These are phyloP conservation scores for Lepidocyrtoides sp. DNA, from an alignment of 2,888 invertebrate genomes.

Conservation along the genomic window DNA sequence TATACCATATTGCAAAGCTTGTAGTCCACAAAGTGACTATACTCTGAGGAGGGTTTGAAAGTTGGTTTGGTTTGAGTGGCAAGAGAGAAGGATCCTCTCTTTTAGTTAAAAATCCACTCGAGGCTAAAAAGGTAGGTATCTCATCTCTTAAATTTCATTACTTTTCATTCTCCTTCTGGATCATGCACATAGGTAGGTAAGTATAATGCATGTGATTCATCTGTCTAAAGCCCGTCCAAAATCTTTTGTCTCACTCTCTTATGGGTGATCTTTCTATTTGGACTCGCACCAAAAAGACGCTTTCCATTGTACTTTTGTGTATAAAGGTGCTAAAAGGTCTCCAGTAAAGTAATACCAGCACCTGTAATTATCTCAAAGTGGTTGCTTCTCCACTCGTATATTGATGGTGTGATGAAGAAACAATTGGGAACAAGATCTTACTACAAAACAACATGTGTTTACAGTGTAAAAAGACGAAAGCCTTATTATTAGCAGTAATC, in stretches of 20 bases:
- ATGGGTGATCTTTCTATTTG: background rate
- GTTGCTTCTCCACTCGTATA: background rate
- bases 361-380: conserved; percentile 68
- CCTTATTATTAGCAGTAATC: conserved; percentile 40
- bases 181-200: too few relatives aligned
- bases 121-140: conserved; percentile 69
- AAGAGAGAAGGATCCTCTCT: conserved; percentile 33
- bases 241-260: background rate
- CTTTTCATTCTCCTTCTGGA: conserved; percentile 50
- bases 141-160: conserved; percentile 70
- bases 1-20: background rate
- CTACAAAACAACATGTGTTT: background rate
- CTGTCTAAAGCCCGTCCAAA: conserved; percentile 39
- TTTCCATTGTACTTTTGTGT: conserved; percentile 40
- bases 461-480: background rate
- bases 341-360: conserved; percentile 66
- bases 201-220: too few relatives aligned
- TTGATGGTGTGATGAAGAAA: background rate
- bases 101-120: conserved; percentile 64
- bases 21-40: conserved; percentile 43
- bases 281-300: background rate
- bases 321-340: conserved; percentile 73
- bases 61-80: conserved; percentile 5
- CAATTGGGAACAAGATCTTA: background rate
- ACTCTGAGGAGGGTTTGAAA: background rate